Conservation (phyloP, 2,888 invertebrate genomes). For the Trissolcus japonicus region DNA sequence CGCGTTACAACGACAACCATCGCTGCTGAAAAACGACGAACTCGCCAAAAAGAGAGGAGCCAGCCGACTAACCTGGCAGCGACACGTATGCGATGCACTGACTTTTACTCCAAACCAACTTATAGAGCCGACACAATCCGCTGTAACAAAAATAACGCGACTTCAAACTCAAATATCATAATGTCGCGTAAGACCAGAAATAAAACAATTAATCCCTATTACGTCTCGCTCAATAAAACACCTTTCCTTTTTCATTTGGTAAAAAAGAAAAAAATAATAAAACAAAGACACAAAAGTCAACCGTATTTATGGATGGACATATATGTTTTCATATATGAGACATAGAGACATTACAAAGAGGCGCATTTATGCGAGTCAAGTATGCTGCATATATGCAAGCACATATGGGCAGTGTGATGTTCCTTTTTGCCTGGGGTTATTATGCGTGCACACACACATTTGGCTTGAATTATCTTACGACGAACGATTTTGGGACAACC, state of each 20-base stretch:
- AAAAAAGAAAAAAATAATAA: too few species aligned
- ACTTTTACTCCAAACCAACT: conserved; percentile 47
- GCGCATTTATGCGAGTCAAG: too few species aligned
- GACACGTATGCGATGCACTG: conserved; percentile 52
- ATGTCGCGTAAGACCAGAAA: too few species aligned
- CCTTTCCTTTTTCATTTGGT: too few species aligned
- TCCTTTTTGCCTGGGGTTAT: conserved; percentile 2
- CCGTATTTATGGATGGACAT: too few species aligned
- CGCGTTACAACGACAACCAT: conserved; percentile 53
- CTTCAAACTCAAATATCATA: background rate
- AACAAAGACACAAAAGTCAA: too few species aligned
- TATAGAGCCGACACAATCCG: background rate
- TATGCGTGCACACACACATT: conserved; percentile 29
- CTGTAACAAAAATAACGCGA: conserved; percentile 4
- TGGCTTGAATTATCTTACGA: conserved; percentile 39
- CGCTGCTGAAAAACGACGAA: conserved; percentile 39
- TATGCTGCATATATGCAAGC: too few species aligned
- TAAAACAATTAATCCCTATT: too few species aligned
- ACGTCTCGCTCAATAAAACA: too few species aligned
- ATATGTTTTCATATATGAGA: too few species aligned
- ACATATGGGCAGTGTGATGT: too few species aligned
- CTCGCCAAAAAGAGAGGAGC: conserved; percentile 50
- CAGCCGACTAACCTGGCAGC: conserved; percentile 56
- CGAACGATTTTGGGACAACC: conserved; percentile 49
- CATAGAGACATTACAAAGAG: too few species aligned